These are phyloP conservation scores for Ctenicera cuprea DNA, from an alignment of 2,888 invertebrate species.

Conservation along the genomic window DNA sequence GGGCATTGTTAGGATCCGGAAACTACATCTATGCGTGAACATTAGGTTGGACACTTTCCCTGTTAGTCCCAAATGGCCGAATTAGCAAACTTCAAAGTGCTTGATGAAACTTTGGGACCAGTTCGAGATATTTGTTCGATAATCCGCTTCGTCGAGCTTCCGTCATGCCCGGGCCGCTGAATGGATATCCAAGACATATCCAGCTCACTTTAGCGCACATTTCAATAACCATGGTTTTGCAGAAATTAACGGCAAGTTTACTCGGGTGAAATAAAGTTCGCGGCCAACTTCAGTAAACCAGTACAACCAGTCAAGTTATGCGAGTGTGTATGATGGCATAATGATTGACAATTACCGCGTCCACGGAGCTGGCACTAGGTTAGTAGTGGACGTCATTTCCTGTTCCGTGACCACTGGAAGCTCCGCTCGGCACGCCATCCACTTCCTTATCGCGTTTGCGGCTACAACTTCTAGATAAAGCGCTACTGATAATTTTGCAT, in stretches of 20 bases:
- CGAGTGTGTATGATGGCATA: background rate
- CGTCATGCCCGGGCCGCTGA: slow-evolving; percentile 38
- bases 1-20: slow-evolving; percentile 29
- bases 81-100: slow-evolving; percentile 52
- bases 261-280: background rate
- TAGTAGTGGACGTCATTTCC: slow-evolving; percentile 61
- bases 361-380: slow-evolving; percentile 28
- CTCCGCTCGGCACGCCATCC: slow-evolving; percentile 60
- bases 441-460: slow-evolving; percentile 62
- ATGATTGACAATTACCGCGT: slow-evolving; percentile 26
- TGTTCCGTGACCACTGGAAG: slow-evolving; percentile 61
- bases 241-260: background rate
- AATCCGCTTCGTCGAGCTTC: slow-evolving; percentile 47
- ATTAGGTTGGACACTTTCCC: slow-evolving; percentile 47
- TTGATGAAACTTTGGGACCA: slow-evolving; percentile 49
- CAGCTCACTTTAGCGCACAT: slow-evolving; percentile 2
- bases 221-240: background rate
- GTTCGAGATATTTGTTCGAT: slow-evolving; percentile 51
- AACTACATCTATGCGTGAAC: slow-evolving; percentile 41
- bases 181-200: slow-evolving; percentile 31
- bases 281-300: background rate
- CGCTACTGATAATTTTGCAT: slow-evolving; percentile 17
- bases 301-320: background rate
- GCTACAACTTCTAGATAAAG: slow-evolving; percentile 32
- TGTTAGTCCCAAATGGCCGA: slow-evolving; percentile 43